Evolutionary conservation across 2,888 invertebrate genomes (phyloP), one percentile per base, ranked within the genome.

Genomic region (Ceriagrion tenellum): DNA sequence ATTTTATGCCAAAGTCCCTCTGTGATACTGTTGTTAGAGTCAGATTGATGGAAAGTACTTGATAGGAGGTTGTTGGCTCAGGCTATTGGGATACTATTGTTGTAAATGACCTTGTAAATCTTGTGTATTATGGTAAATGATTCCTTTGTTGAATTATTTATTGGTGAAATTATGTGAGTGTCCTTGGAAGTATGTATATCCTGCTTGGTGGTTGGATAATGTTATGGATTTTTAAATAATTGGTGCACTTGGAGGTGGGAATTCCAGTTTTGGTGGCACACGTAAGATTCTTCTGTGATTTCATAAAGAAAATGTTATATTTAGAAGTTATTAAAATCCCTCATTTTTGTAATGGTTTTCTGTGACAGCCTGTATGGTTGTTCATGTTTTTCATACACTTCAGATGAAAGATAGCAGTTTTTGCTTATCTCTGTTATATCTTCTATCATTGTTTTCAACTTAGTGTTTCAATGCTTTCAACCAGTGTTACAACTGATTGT

Each of bases 1-100:
- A 35, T 81, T 81, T 81, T 18, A 81, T 81, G 81, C 81, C 93
- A 69, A 93, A 93, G 47, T 93, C 40, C 47, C 93, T 91, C 59
- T 93, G 93, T 93, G 93, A 93, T 93, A 93, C 47, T 69, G 63
- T 93, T 35, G 35, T 4, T 59, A 35, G 69, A 26, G 40, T 47
- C 35, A 35, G 81, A 18, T 81, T 81, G 30, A 81, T 81, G 6
- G n/a, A 81, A 35, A 81, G 12, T 81, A 81, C 35, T 35, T 35
- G 30, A 18, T 81, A n/a, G 35, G 13, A 81, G 35, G 35, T 81
- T 12, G 35, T 81, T 81, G 81, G 81, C 81, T 35, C 81, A 30
- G 35, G 81, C 16, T 35, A 16, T 81, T 35, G 81, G 35, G 13
- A 35, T 35, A 81, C 35, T 35, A 16, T 13, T 35, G 35, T 81